These are phyloP conservation scores for Gnatocerus cornutus DNA, from an alignment of 2,888 invertebrate genomes.

Conservation along the genomic window DNA sequence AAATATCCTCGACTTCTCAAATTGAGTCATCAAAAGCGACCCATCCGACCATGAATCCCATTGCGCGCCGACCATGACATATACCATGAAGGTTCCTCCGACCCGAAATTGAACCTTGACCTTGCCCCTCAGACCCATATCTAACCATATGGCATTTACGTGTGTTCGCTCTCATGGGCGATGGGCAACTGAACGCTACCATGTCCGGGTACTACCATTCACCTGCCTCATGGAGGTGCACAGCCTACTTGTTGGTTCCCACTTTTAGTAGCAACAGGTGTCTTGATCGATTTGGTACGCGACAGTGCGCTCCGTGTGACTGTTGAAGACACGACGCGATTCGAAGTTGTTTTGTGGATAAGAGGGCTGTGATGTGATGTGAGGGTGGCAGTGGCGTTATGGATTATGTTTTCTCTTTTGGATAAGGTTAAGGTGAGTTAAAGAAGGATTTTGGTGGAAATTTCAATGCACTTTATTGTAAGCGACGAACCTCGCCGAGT, in stretches of 20 bases:
- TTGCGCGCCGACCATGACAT: slow-evolving; percentile 15
- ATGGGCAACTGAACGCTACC: slow-evolving; percentile 20
- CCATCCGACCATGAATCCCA: slow-evolving; percentile 14
- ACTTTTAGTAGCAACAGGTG: slow-evolving; percentile 59
- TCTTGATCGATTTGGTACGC: slow-evolving; percentile 52
- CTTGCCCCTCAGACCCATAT: slow-evolving; percentile 28
- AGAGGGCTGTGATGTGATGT: slow-evolving; percentile 1
- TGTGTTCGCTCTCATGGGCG: slow-evolving; percentile 37
- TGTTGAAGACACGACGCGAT: slow-evolving; percentile 2
- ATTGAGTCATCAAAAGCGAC: slow-evolving; percentile 8
- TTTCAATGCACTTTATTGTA: too few species aligned
- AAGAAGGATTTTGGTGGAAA: slow-evolving; percentile 3
- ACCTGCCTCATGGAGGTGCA: slow-evolving; percentile 55
- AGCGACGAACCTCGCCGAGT: too few species aligned
- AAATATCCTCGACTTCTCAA: neutral
- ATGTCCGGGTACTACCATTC: slow-evolving; percentile 54
- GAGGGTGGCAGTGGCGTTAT: slow-evolving; percentile 18
- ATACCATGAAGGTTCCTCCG: slow-evolving; percentile 9
- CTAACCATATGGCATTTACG: neutral
- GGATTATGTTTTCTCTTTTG: slow-evolving; percentile 48
- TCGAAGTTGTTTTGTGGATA: slow-evolving; percentile 20
- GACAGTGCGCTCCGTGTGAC: slow-evolving; percentile 38
- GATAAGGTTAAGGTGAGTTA: slow-evolving; percentile 40
- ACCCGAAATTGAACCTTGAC: slow-evolving; percentile 29
- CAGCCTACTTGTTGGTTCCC: slow-evolving; percentile 58